These are phyloP conservation scores for Tiphia femorata DNA, from an alignment of 2,888 invertebrate species.

Conservation along the genomic window DNA sequence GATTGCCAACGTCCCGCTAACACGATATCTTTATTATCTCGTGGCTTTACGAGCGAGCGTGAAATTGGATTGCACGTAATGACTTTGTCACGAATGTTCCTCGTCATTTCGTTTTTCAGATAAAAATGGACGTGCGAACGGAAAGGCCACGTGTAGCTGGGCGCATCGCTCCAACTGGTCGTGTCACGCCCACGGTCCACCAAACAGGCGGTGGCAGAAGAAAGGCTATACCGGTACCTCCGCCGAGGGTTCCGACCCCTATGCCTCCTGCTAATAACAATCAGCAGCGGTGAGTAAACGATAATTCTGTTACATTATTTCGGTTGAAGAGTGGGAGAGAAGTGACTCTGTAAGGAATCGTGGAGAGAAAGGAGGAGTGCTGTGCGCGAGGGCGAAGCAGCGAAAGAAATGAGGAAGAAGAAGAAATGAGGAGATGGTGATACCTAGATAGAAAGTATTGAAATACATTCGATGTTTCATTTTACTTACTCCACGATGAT, in stretches of 20 bases:
- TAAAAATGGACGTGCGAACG: slow-evolving; percentile 60
- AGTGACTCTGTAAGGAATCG: not conserved
- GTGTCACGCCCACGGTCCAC: slow-evolving; percentile 61
- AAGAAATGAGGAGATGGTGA: not conserved
- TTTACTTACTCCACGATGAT: not conserved
- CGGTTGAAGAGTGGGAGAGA: too few species aligned
- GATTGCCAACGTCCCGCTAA: too few species aligned
- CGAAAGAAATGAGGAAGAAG: not conserved
- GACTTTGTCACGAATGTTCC: not conserved
- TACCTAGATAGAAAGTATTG: not conserved
- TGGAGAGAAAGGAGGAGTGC: not conserved
- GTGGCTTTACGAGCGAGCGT: not conserved
- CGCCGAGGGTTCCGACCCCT: slow-evolving; percentile 73
- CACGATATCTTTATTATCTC: not conserved
- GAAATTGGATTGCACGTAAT: not conserved
- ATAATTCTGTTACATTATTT: too few species aligned
- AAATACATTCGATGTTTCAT: not conserved
- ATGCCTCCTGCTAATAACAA: slow-evolving; percentile 71
- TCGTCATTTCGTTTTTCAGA: not conserved
- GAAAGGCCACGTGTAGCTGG: slow-evolving; percentile 63
- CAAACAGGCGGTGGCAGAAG: slow-evolving; percentile 59
- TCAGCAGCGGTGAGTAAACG: slow-evolving; percentile 67
- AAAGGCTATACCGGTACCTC: slow-evolving; percentile 71
- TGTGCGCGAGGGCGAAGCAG: not conserved
- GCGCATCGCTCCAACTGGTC: slow-evolving; percentile 62